phyloP scores from a whole-genome alignment of 2,113 vertebrate genomes.

The Gulo gulo region DNA sequence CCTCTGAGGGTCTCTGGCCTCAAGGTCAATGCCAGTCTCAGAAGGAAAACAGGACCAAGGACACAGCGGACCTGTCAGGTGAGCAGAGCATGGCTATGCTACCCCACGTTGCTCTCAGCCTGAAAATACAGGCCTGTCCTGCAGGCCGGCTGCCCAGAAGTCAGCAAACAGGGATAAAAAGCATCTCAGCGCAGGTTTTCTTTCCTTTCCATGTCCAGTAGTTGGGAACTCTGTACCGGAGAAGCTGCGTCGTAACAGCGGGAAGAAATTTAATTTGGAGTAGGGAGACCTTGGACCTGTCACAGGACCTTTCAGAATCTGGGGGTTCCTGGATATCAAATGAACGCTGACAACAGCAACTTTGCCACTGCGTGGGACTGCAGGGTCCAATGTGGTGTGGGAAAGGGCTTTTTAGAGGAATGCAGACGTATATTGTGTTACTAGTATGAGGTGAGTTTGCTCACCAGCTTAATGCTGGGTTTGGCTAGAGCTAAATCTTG shows the following conservation, averaged over 20 bases:
- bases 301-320: not conserved
- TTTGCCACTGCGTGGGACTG: not conserved
- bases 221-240: not conserved
- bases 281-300: not conserved
- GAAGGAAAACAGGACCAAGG: not conserved
- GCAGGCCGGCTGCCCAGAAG: not conserved
- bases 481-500: not conserved
- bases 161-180: not conserved
- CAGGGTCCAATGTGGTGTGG: not conserved
- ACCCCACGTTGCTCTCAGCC: accelerated
- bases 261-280: not conserved
- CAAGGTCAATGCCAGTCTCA: not conserved
- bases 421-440: not conserved
- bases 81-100: not conserved
- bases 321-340: not conserved
- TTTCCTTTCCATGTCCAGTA: not conserved
- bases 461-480: not conserved
- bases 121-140: not conserved
- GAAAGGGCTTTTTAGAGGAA: not conserved
- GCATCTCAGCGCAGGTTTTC: not conserved
- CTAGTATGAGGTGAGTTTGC: not conserved
- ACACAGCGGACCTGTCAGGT: not conserved
- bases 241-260: not conserved
- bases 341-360: not conserved
- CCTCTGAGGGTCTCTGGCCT: not conserved